These are phyloP conservation scores for Lycocerus yunnanus DNA, from an alignment of 2,888 invertebrate species.

Conservation along the genomic window DNA sequence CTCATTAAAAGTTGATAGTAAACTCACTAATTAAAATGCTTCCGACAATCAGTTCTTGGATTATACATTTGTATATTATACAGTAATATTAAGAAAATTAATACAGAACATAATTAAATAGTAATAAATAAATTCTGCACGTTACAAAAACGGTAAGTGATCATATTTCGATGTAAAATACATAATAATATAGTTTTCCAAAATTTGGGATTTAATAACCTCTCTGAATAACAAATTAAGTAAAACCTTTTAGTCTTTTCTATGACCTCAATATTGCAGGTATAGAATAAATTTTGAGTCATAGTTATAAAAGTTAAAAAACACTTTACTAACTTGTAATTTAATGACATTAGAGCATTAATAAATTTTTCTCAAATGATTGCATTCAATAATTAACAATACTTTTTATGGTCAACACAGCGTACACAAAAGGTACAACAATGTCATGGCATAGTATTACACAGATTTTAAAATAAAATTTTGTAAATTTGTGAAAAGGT, in stretches of 20 bases:
- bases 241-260: neutral
- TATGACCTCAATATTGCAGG: neutral
- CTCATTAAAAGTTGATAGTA: neutral
- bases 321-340: neutral
- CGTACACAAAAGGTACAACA: neutral
- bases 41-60: neutral
- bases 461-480: neutral
- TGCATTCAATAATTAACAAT: neutral
- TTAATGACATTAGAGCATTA: neutral
- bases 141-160: too few relatives aligned
- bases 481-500: neutral
- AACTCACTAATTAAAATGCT: neutral
- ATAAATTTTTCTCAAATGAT: neutral
- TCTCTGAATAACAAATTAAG: neutral
- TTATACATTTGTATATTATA: too few relatives aligned
- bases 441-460: neutral
- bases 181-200: neutral
- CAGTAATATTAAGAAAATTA: neutral
- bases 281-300: neutral
- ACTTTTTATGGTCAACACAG: neutral
- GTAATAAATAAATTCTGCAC: too few relatives aligned
- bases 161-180: too few relatives aligned
- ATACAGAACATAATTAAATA: neutral
- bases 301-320: neutral
- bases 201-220: neutral